Conservation (phyloP, 2,888 invertebrate species). For the Metalampra italica region DNA sequence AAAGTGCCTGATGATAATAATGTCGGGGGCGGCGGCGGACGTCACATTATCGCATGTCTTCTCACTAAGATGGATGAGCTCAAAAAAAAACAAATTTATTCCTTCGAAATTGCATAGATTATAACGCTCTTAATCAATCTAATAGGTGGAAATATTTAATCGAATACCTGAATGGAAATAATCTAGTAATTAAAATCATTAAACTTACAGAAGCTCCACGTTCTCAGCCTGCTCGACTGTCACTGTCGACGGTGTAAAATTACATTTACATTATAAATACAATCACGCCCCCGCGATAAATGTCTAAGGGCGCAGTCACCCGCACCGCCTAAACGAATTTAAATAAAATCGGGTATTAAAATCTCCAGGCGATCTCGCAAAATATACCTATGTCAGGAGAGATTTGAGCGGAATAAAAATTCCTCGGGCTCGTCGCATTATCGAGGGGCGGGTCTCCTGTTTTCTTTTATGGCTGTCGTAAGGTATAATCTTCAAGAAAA, state of each 20-base stretch:
- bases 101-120: slow-evolving; percentile 12
- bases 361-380: slow-evolving; percentile 73
- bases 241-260: slow-evolving; percentile 30
- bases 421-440: slow-evolving; percentile 74
- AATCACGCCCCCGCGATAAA: slow-evolving; percentile 72
- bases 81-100: slow-evolving; percentile 24
- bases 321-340: slow-evolving; percentile 73
- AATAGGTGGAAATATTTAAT: background rate
- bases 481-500: slow-evolving; percentile 79
- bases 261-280: slow-evolving; percentile 62
- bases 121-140: background rate
- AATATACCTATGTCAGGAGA: slow-evolving; percentile 77
- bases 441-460: slow-evolving; percentile 72
- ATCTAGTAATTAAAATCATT: no score
- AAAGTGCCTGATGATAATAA: background rate
- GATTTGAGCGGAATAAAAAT: slow-evolving; percentile 78
- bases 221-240: background rate
- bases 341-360: slow-evolving; percentile 77
- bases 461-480: slow-evolving; percentile 79
- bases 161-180: no score
- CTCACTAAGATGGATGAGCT: slow-evolving; percentile 33
- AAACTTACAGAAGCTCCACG: no score
- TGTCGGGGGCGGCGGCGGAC: slow-evolving; percentile 6
- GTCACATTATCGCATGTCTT: slow-evolving; percentile 27
- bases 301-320: slow-evolving; percentile 66